Conservation (phyloP, 2,888 invertebrate species). For the Erebia ligea region DNA sequence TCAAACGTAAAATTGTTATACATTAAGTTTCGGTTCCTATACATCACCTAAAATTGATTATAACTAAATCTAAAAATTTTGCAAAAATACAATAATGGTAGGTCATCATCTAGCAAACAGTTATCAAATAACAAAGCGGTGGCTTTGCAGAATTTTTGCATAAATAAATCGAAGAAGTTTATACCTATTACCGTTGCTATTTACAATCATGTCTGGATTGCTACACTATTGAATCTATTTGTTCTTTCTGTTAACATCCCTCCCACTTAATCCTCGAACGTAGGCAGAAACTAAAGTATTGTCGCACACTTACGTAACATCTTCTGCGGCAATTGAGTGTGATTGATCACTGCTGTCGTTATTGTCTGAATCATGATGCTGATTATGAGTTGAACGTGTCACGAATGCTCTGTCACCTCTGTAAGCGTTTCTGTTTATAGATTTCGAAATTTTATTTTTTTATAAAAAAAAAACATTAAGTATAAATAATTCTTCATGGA, state of each 20-base stretch:
- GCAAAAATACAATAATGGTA: no score
- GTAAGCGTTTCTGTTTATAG: slow-evolving; percentile 26
- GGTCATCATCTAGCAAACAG: no score
- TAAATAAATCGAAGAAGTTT: no score
- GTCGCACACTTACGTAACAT: slow-evolving; percentile 39
- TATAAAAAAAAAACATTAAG: background rate
- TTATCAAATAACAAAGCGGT: no score
- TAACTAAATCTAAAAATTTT: background rate
- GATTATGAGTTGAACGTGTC: slow-evolving; percentile 36
- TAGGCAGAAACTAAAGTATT: slow-evolving; percentile 38
- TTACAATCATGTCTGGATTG: slow-evolving; percentile 8
- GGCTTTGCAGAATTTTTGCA: no score
- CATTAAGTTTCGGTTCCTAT: no score
- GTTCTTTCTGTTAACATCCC: slow-evolving; percentile 18
- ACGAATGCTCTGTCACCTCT: slow-evolving; percentile 34
- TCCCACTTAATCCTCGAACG: slow-evolving; percentile 35
- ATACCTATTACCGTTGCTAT: background rate
- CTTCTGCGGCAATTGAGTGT: slow-evolving; percentile 59
- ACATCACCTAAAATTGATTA: background rate
- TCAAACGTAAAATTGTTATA: background rate
- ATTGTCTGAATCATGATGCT: slow-evolving; percentile 62
- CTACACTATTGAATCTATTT: slow-evolving; percentile 15
- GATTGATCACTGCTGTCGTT: slow-evolving; percentile 66
- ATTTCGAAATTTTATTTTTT: background rate
- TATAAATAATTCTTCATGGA: background rate